Base-by-base conservation (phyloP, 2,888 invertebrate genomes). In the Lithosia quadra region DNA sequence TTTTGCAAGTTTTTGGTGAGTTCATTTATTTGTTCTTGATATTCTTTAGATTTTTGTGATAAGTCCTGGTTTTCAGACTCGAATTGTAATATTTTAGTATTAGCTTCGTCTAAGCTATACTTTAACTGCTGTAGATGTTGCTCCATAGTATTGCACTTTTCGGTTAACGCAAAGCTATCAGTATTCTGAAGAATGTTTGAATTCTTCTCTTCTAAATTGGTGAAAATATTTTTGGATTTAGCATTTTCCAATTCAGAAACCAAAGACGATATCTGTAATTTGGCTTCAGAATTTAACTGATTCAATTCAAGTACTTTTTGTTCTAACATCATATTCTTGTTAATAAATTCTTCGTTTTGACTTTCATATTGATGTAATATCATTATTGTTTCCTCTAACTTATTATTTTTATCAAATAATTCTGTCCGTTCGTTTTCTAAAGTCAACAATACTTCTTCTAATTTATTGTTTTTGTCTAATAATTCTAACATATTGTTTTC, bases 11-110 rank as follows among this genome's bases (percentile, higher is more conserved):
- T 92, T 49, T 74, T 73, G 72, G 90, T 90, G 15, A 95, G 75
- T 59, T 92, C 90, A n/a, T 77, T 76, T 61, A 92, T 86, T 83
- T 89, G 83, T 36, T 81, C 73, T 68, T 87, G 81, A 77, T 88
- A 86, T 55, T 84, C 78, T 43, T 75, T 73, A 18, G 80, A 71
- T 69, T 85, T 86, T 56, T 82, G 68, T n/a, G 71, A 28, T n/a
- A 89, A 68, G 64, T 84, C 82, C 61, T 80, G 72, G 68, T 90
- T 90, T 59, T 86, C 83, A 63, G 75, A 73, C 80, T 91, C 84
- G 55, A 91, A 77, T 8, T 89, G 86, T 65, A 87, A 83, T 73
- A 93, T 90, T 81, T 92, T 93, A 21, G 88, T 84, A 80, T 92
- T 91, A 1, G 94, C 86, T 59, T 94, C 92, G 63, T 94, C 90